Conservation (phyloP, 1,140 invertebrate genomes). For the Zaprionus gabonicus region DNA sequence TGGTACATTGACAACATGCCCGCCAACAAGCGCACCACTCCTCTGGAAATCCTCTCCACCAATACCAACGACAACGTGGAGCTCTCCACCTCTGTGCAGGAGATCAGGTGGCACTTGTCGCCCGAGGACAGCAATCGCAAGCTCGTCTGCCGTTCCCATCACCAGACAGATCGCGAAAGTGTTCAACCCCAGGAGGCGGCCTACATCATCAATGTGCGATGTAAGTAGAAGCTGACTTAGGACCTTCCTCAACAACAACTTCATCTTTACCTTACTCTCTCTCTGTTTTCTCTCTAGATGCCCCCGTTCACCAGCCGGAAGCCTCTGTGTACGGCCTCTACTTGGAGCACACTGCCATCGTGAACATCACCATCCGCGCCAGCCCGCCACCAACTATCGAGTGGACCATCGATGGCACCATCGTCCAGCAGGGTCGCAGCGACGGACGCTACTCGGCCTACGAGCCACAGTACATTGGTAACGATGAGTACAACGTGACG, state of each 20-base stretch:
- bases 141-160: conserved; percentile 88
- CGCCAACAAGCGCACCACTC: conserved; percentile 86
- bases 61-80: conserved; percentile 82
- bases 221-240: conserved; percentile 49
- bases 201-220: conserved; percentile 69
- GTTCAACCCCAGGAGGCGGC: conserved; percentile 72
- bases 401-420: conserved; percentile 88
- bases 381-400: conserved; percentile 88
- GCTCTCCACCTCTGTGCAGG: conserved; percentile 87
- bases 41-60: conserved; percentile 85
- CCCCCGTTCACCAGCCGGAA: conserved; percentile 86
- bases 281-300: conserved; percentile 85
- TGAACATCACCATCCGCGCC: conserved; percentile 89
- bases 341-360: conserved; percentile 88
- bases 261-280: not conserved
- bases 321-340: conserved; percentile 89
- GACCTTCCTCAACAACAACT: not conserved
- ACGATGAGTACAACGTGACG: conserved; percentile 88
- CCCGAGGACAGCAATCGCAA: conserved; percentile 88
- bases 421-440: conserved; percentile 85
- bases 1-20: conserved; percentile 88
- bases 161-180: conserved; percentile 85
- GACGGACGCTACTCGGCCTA: conserved; percentile 73
- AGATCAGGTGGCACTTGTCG: conserved; percentile 87
- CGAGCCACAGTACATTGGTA: conserved; percentile 85